Conservation (phyloP, 2,797 vertebrate species). For the Salmo trutta region DNA sequence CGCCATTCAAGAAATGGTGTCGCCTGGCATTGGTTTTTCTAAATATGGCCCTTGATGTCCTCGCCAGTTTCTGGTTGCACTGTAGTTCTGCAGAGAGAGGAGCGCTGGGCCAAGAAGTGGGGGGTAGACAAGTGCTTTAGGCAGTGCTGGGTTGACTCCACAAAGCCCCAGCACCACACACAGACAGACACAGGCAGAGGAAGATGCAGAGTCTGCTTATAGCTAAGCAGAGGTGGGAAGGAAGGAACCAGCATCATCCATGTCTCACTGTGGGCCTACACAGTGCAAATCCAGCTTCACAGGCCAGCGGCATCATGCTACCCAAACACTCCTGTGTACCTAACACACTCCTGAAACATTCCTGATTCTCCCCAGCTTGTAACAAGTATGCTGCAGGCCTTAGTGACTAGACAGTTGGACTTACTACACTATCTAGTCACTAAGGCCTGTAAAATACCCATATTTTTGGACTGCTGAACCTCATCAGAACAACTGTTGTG, state of each 20-base stretch:
- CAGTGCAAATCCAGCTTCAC: neutral
- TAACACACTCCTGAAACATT: too few species aligned
- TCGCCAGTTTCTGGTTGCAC: constrained; percentile 24
- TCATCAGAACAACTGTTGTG: neutral
- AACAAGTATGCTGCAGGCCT: neutral
- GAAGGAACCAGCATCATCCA: neutral
- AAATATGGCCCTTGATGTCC: constrained; percentile 29
- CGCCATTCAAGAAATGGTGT: constrained; percentile 9
- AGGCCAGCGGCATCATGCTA: neutral
- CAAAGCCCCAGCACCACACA: neutral
- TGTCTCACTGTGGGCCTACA: neutral
- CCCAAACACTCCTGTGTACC: too few species aligned
- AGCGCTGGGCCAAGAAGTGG: neutral
- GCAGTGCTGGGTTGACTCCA: constrained; percentile 4
- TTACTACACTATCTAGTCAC: neutral
- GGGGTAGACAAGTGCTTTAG: constrained; percentile 21
- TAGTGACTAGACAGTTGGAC: neutral
- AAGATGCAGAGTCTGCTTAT: neutral
- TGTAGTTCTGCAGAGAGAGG: constrained; percentile 6
- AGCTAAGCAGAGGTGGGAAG: neutral
- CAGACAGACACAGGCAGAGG: neutral
- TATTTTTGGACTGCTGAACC: neutral
- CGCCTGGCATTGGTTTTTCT: constrained; percentile 23
- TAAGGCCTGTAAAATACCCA: neutral
- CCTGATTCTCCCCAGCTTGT: too few species aligned